Evolutionary conservation across 2,113 vertebrate species (phyloP).

Genomic region (Epinephelus fuscoguttatus): DNA sequence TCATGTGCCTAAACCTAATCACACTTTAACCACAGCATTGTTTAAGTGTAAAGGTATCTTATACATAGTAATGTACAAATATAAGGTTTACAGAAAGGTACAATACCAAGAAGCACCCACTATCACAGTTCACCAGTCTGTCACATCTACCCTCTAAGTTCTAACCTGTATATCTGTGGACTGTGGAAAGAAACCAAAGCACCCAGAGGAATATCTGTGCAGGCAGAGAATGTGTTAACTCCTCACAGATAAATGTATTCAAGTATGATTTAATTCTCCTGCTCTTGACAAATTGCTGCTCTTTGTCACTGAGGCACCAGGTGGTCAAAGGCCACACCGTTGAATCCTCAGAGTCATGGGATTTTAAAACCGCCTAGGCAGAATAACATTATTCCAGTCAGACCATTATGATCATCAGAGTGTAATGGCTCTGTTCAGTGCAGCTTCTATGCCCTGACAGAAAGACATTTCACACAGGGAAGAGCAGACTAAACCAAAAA

Average conservation of each 20-base stretch:
- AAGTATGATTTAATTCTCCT: background rate
- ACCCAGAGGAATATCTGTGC: background rate
- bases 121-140: no score
- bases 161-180: background rate
- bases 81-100: no score
- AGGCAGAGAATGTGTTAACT: background rate
- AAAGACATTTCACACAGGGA: background rate
- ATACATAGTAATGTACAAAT: no score
- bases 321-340: background rate
- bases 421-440: background rate
- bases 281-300: background rate
- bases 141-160: no score
- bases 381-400: slow-evolving; percentile 7
- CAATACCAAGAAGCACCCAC: background rate
- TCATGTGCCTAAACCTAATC: no score
- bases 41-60: no score
- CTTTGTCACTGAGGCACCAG: slow-evolving; percentile 1
- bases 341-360: background rate
- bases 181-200: background rate
- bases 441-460: background rate
- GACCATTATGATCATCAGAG: background rate
- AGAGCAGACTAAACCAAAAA: background rate
- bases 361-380: background rate
- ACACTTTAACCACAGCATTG: no score
- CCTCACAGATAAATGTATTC: background rate